Evolutionary conservation across 1,140 invertebrate genomes (phyloP).

Genomic region (Eumeta japonica): DNA sequence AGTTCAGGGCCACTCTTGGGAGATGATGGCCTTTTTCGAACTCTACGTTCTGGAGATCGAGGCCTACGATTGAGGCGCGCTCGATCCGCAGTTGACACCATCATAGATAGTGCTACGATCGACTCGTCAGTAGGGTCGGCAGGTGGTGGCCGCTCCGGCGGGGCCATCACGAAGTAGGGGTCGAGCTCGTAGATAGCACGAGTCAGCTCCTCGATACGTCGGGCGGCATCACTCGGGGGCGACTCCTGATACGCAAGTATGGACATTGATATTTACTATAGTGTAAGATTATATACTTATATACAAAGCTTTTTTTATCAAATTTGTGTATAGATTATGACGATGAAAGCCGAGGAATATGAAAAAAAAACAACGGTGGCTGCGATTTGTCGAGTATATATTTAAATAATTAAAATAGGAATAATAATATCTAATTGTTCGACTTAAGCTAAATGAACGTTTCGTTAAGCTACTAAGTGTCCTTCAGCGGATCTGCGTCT

Average conservation of each 20-base stretch:
- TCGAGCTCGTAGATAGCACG: slow-evolving; percentile 70
- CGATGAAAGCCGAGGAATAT: slow-evolving; percentile 26
- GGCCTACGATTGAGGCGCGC: slow-evolving; percentile 34
- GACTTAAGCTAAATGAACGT: slow-evolving; percentile 30
- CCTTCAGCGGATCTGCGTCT: slow-evolving; percentile 67
- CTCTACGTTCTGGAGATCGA: too few species aligned
- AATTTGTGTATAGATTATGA: too few species aligned
- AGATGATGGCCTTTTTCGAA: too few species aligned
- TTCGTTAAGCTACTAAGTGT: slow-evolving; percentile 52
- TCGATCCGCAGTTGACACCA: slow-evolving; percentile 34
- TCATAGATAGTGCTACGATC: too few species aligned
- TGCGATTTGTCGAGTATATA: slow-evolving; percentile 50
- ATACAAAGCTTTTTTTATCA: not conserved
- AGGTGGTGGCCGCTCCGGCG: slow-evolving; percentile 38
- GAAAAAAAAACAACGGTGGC: slow-evolving; percentile 45
- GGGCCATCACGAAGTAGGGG: slow-evolving; percentile 64
- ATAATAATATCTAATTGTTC: slow-evolving; percentile 28
- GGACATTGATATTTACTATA: slow-evolving; percentile 47
- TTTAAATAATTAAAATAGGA: slow-evolving; percentile 39
- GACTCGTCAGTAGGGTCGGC: slow-evolving; percentile 16
- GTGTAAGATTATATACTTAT: not conserved
- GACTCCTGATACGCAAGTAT: slow-evolving; percentile 71
- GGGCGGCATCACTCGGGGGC: slow-evolving; percentile 63
- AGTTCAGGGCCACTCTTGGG: slow-evolving; percentile 30
- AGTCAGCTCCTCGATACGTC: slow-evolving; percentile 67